These are phyloP conservation scores for Temnothorax rugatulus DNA, from an alignment of 2,888 invertebrate genomes.

Conservation along the genomic window DNA sequence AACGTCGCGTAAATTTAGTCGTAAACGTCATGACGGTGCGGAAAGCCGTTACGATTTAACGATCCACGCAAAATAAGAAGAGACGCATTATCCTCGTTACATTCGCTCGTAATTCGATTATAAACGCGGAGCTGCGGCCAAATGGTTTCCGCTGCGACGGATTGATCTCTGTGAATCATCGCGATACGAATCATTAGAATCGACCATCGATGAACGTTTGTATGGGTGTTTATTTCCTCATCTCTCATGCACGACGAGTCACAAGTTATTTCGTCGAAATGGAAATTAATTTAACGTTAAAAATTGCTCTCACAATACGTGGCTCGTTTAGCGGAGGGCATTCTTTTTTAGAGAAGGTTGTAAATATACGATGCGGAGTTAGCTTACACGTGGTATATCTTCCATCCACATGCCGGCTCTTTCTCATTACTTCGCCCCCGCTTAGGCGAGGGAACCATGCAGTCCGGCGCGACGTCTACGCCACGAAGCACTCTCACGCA, in stretches of 20 bases:
- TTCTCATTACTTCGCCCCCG: conserved; percentile 48
- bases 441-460: conserved; percentile 27
- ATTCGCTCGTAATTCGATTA: conserved; percentile 30
- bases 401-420: conserved; percentile 38
- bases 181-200: neutral
- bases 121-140: neutral
- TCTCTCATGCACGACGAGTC: neutral
- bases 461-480: conserved; percentile 36
- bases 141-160: neutral
- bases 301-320: neutral
- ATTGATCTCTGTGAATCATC: conserved; percentile 15
- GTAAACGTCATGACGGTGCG: conserved; percentile 60
- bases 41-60: conserved; percentile 38
- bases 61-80: conserved; percentile 39
- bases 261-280: neutral
- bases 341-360: neutral
- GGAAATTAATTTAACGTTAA: neutral
- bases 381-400: conserved; percentile 30
- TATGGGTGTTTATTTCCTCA: neutral
- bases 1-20: conserved; percentile 65
- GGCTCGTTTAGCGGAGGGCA: neutral
- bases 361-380: conserved; percentile 4
- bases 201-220: neutral
- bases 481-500: conserved; percentile 44
- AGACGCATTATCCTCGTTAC: conserved; percentile 2